phyloP scores from a whole-genome alignment of 1,140 invertebrate species.

The Drosophila ohnishii region DNA sequence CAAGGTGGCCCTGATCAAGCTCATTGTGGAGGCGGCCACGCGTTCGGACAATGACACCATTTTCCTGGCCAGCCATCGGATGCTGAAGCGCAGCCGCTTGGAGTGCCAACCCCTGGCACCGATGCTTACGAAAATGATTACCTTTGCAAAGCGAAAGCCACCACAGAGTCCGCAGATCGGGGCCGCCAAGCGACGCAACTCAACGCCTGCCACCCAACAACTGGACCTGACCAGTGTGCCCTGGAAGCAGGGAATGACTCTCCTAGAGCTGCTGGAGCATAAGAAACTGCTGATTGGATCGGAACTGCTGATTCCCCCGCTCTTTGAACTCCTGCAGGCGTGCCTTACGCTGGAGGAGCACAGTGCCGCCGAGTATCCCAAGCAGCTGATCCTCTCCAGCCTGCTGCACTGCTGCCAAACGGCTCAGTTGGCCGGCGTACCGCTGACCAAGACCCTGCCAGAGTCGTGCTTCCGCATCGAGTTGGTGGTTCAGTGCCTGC shows the following conservation, averaged over 20 bases:
- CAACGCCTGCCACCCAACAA: slow-evolving; percentile 70
- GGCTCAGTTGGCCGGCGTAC: slow-evolving; percentile 83
- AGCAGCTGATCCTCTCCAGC: slow-evolving; percentile 92
- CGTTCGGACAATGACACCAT: slow-evolving; percentile 85
- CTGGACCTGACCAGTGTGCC: slow-evolving; percentile 84
- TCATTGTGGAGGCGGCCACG: slow-evolving; percentile 84
- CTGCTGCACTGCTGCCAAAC: slow-evolving; percentile 89
- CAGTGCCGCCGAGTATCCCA: slow-evolving; percentile 93
- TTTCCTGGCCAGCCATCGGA: slow-evolving; percentile 85
- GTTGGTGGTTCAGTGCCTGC: slow-evolving; percentile 93
- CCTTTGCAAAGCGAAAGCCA: slow-evolving; percentile 15
- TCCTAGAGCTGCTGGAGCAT: slow-evolving; percentile 93
- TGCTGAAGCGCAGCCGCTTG: slow-evolving; percentile 88
- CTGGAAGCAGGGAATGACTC: slow-evolving; percentile 91
- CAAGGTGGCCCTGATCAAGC: slow-evolving; percentile 81
- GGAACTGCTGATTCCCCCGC: slow-evolving; percentile 87
- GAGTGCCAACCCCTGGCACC: slow-evolving; percentile 86
- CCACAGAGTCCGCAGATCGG: not conserved
- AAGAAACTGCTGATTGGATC: slow-evolving; percentile 89
- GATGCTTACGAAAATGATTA: slow-evolving; percentile 83
- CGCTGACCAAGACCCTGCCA: slow-evolving; percentile 82
- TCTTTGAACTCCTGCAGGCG: slow-evolving; percentile 92
- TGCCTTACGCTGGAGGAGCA: slow-evolving; percentile 92
- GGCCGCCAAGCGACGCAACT: slow-evolving; percentile 45
- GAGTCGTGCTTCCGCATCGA: slow-evolving; percentile 90